phyloP scores from a whole-genome alignment of 2,888 invertebrate species.

The Hymenopus coronatus region DNA sequence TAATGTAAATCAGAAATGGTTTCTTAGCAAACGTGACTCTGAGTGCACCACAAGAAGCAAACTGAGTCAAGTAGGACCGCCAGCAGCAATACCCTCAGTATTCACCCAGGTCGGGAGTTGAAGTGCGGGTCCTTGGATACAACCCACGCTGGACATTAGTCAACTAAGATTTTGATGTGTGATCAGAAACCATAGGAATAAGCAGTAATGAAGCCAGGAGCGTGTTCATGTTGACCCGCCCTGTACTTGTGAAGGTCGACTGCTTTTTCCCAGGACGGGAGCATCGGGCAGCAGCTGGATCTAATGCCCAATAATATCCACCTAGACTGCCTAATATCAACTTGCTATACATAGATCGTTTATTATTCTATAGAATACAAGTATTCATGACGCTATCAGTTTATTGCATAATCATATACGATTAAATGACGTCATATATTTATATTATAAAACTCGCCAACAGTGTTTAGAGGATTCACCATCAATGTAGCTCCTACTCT shows the following conservation, averaged over 20 bases:
- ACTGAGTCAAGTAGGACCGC: no score
- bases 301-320: background rate
- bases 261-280: background rate
- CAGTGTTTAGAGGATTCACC: no score
- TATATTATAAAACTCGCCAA: no score
- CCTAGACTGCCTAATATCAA: background rate
- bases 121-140: background rate
- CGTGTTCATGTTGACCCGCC: background rate
- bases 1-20: no score
- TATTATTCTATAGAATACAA: no score
- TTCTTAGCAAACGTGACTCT: no score
- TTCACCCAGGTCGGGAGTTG: background rate
- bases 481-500: no score
- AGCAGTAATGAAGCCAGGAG: background rate
- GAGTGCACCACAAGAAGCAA: no score
- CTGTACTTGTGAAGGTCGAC: slow-evolving; percentile 13
- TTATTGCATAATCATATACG: no score
- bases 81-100: background rate
- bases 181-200: background rate
- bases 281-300: background rate
- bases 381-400: no score
- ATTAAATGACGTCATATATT: no score
- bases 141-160: background rate
- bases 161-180: background rate
- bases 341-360: background rate